These are phyloP conservation scores for Hemicrepidius hirtus DNA, from an alignment of 2,888 invertebrate genomes.

Conservation along the genomic window DNA sequence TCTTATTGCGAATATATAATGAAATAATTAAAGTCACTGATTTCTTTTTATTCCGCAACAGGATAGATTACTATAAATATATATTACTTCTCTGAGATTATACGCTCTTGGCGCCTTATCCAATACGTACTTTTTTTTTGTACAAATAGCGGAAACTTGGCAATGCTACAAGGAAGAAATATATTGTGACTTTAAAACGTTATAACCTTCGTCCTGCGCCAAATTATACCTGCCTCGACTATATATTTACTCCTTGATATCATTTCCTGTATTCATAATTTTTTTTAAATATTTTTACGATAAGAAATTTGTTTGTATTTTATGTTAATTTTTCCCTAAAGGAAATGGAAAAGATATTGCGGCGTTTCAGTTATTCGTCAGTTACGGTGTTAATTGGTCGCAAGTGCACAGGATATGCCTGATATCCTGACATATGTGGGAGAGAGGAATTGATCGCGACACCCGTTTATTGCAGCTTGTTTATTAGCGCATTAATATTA, in stretches of 20 bases:
- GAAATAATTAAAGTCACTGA: too few relatives aligned
- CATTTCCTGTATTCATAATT: slow-evolving; percentile 21
- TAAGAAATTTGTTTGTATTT: neutral
- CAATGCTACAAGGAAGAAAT: slow-evolving; percentile 38
- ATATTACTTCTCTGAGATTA: neutral
- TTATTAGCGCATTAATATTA: slow-evolving; percentile 51
- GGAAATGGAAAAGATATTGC: slow-evolving; percentile 9
- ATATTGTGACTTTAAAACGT: slow-evolving; percentile 21
- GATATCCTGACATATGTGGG: slow-evolving; percentile 61
- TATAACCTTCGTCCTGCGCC: slow-evolving; percentile 36
- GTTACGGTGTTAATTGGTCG: slow-evolving; percentile 42
- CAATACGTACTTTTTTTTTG: slow-evolving; percentile 18
- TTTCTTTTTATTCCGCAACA: too few relatives aligned
- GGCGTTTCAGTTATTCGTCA: slow-evolving; percentile 24
- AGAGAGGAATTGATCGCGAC: slow-evolving; percentile 55
- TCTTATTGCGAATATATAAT: neutral
- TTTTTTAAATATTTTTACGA: neutral
- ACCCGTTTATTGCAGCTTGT: slow-evolving; percentile 47
- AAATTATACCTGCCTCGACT: slow-evolving; percentile 12
- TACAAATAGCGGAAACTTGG: slow-evolving; percentile 37
- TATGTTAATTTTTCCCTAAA: neutral
- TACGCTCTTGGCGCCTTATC: slow-evolving; percentile 28
- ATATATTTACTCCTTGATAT: slow-evolving; percentile 6
- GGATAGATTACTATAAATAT: neutral
- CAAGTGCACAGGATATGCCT: slow-evolving; percentile 58